Evolutionary conservation across 2,797 vertebrate genomes (phyloP).

Genomic region (Schizopygopsis pylzovi): DNA sequence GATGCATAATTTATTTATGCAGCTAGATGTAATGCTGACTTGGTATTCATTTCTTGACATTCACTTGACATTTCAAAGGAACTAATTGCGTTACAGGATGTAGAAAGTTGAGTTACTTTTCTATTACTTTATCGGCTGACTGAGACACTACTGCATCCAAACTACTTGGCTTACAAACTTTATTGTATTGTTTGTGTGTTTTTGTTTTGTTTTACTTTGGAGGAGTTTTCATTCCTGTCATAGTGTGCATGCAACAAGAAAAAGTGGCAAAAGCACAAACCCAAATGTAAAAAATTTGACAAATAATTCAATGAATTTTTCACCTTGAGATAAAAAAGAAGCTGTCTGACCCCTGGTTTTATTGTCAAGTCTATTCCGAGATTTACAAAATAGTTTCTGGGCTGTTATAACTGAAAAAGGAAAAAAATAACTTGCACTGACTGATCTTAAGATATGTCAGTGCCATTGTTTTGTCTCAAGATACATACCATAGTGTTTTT

Average conservation of each 20-base stretch:
- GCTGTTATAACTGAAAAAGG: too few species aligned
- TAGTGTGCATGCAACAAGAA: background rate
- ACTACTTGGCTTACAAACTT: background rate
- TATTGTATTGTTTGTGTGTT: background rate
- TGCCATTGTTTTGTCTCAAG: too few species aligned
- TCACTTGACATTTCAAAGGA: constrained; percentile 26
- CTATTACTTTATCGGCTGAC: background rate
- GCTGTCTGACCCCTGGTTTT: too few species aligned
- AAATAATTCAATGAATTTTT: background rate
- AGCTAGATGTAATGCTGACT: constrained; percentile 22
- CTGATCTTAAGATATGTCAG: background rate
- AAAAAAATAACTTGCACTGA: too few species aligned
- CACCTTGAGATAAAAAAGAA: background rate
- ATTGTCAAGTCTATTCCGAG: too few species aligned
- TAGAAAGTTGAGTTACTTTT: background rate
- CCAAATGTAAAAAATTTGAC: too few species aligned
- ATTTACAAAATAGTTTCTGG: background rate
- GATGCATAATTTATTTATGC: constrained; percentile 43
- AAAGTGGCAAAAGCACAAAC: background rate
- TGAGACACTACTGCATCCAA: background rate
- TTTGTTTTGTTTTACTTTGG: background rate
- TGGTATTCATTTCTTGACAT: constrained; percentile 18
- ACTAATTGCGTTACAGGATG: background rate
- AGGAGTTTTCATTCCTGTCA: background rate
- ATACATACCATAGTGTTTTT: background rate